Evolutionary conservation across 2,888 invertebrate genomes (phyloP).

Genomic region (Steinernema hermaphroditum): DNA sequence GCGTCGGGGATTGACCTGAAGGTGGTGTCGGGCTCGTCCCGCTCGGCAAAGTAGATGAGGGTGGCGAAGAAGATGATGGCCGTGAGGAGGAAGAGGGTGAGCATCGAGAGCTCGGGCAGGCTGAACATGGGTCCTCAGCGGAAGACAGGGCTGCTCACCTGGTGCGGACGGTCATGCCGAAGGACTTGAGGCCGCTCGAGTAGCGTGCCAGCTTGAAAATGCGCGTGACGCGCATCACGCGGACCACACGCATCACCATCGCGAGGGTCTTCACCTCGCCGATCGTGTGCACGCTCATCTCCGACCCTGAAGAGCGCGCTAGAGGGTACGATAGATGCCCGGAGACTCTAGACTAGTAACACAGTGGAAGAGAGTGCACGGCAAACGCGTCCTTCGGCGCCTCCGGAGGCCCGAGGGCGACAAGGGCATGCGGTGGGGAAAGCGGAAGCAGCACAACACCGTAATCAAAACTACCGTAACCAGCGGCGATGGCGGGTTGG

Average conservation of each 20-base stretch:
- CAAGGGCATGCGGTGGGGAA: slow-evolving; percentile 1
- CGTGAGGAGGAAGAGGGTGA: slow-evolving; percentile 53
- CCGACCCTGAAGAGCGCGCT: background rate
- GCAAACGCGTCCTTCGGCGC: slow-evolving; percentile 14
- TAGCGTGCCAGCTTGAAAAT: slow-evolving; percentile 63
- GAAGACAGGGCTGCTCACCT: slow-evolving; percentile 45
- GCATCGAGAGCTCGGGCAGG: slow-evolving; percentile 6
- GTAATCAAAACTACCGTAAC: slow-evolving; percentile 15
- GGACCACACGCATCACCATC: slow-evolving; percentile 59
- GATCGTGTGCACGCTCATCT: slow-evolving; percentile 10
- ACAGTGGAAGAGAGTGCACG: background rate
- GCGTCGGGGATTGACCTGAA: slow-evolving; percentile 62
- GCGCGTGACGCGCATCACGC: slow-evolving; percentile 62
- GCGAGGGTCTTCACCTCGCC: slow-evolving; percentile 8
- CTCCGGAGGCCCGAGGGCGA: background rate
- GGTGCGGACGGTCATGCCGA: slow-evolving; percentile 58
- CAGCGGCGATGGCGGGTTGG: background rate
- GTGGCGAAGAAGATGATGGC: slow-evolving; percentile 64
- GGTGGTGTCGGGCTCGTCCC: slow-evolving; percentile 58
- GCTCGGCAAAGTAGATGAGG: slow-evolving; percentile 59
- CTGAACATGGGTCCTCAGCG: slow-evolving; percentile 51
- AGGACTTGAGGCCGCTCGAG: slow-evolving; percentile 62
- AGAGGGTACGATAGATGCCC: too few relatives aligned
- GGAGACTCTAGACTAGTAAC: too few relatives aligned
- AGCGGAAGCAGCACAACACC: background rate